Conservation (phyloP, 2,797 vertebrate species). For the Pseudocheirus occidentalis region DNA sequence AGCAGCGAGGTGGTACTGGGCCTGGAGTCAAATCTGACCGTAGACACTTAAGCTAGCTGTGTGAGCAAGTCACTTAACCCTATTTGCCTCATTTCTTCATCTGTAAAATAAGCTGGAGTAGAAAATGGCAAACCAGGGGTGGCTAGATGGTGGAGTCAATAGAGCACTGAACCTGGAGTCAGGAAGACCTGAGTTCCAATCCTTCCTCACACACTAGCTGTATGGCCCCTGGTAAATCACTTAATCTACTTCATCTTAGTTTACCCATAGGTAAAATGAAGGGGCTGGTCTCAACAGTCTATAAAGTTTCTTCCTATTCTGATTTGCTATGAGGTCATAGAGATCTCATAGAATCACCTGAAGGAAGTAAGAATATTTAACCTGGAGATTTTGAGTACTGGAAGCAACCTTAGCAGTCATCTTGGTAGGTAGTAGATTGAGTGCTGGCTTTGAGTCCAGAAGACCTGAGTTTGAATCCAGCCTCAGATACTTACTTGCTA, state of each 20-base stretch:
- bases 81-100: background rate
- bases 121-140: background rate
- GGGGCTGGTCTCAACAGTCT: background rate
- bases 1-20: background rate
- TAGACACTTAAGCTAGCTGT: background rate
- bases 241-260: background rate
- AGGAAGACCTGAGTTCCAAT: background rate
- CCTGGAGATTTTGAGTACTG: background rate
- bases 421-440: background rate
- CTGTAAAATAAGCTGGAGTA: background rate
- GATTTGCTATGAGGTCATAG: background rate
- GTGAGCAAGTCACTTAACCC: background rate
- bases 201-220: background rate
- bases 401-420: background rate
- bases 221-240: background rate
- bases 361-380: background rate
- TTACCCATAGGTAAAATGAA: background rate
- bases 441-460: background rate
- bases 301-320: background rate
- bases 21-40: background rate
- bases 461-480: background rate
- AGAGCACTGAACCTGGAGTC: background rate
- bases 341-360: background rate
- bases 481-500: background rate
- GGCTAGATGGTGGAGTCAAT: background rate